A percentile compares a stretch with the other conserved stretches of the same genome.
These are phyloP conservation scores for Tribolium madens DNA, from an alignment of 1,140 invertebrate species.

Conservation along the genomic window DNA sequence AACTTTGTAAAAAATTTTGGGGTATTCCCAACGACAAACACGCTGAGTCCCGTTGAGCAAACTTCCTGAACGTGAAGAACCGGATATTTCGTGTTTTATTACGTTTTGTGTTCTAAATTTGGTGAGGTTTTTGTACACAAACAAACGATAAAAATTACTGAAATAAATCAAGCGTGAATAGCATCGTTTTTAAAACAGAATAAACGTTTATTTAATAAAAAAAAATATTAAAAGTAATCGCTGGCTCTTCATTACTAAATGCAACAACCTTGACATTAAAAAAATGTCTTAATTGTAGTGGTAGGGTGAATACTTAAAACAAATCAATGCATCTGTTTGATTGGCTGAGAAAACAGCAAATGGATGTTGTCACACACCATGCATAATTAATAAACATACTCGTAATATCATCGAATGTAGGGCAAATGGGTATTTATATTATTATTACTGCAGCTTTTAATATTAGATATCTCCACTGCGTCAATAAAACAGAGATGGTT, in stretches of 20 bases:
- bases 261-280: not conserved
- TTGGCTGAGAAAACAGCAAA: conserved; percentile 1
- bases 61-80: conserved; percentile 13
- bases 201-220: not conserved
- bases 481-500: not conserved
- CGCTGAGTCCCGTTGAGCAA: not conserved
- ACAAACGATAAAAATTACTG: conserved; percentile 10
- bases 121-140: not conserved
- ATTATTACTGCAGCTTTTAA: not conserved
- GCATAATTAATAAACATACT: not conserved
- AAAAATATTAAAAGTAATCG: too few relatives aligned
- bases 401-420: conserved; percentile 4
- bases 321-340: not conserved
- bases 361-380: not conserved
- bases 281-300: not conserved
- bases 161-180: conserved; percentile 2
- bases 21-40: not conserved
- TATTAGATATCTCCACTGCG: not conserved
- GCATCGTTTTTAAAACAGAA: not conserved
- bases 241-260: not conserved
- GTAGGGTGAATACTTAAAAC: too few relatives aligned
- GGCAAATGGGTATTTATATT: not conserved
- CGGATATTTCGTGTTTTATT: conserved; percentile 26
- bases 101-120: conserved; percentile 19
- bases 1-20: not conserved